Evolutionary conservation across 1,140 invertebrate genomes (phyloP).

Genomic region (Sycophila sp.): DNA sequence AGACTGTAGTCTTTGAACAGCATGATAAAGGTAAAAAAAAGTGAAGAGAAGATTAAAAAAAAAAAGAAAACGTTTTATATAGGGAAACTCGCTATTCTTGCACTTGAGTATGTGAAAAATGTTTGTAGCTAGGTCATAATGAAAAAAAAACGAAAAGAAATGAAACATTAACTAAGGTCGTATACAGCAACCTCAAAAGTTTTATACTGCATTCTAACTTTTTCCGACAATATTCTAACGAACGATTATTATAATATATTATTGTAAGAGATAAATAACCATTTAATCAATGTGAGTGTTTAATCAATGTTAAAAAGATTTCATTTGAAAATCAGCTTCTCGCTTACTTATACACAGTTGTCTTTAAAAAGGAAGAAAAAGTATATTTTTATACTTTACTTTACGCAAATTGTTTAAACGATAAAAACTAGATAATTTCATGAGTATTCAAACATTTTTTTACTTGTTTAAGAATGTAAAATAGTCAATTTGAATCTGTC

Average conservation of each 20-base stretch:
- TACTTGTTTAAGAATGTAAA: no score
- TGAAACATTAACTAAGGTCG: background rate
- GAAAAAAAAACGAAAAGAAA: background rate
- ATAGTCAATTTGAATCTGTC: no score
- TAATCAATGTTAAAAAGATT: no score
- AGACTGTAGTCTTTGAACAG: background rate
- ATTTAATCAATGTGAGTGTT: no score
- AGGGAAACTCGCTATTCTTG: constrained; percentile 32
- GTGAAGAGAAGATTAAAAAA: background rate
- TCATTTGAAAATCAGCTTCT: no score
- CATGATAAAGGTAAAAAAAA: background rate
- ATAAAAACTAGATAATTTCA: no score
- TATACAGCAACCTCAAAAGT: constrained; percentile 11
- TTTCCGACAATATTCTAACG: no score
- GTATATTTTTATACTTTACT: background rate
- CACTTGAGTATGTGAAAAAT: constrained; percentile 25
- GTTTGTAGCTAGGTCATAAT: constrained; percentile 27
- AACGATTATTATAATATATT: background rate
- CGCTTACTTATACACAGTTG: no score
- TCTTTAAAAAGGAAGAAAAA: no score
- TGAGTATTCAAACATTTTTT: no score
- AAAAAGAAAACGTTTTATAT: constrained; percentile 31
- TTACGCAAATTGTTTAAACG: no score
- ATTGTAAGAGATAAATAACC: no score
- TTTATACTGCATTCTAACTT: background rate